These are phyloP conservation scores for Centropyge bicolor DNA, from an alignment of 2,797 vertebrate genomes.

Conservation along the genomic window DNA sequence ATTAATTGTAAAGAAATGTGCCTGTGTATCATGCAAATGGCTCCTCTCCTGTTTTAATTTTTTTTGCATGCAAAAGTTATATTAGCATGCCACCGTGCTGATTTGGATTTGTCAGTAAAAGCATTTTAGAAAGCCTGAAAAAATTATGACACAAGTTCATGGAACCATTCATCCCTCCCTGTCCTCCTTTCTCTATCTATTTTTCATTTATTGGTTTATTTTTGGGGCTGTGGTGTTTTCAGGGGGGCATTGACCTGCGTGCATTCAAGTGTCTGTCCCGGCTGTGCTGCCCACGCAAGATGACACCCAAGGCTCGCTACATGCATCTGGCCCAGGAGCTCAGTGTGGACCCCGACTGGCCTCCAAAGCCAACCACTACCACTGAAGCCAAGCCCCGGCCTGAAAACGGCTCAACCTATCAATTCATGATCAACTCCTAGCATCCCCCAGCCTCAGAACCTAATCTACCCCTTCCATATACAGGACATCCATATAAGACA, in stretches of 20 bases:
- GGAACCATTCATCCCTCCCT: not conserved
- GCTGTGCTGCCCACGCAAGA: conserved; percentile 84
- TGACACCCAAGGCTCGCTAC: conserved; percentile 93
- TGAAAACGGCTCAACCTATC: conserved; percentile 88
- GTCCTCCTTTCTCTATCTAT: conserved; percentile 15
- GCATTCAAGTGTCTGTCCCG: conserved; percentile 83
- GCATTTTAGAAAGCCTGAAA: not conserved
- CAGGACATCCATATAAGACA: not conserved
- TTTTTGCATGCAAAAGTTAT: conserved; percentile 55
- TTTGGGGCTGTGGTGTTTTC: conserved; percentile 55
- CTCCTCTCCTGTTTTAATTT: conserved; percentile 9
- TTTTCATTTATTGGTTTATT: conserved; percentile 31
- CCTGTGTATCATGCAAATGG: not conserved
- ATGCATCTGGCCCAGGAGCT: conserved; percentile 98
- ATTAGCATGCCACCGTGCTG: conserved; percentile 25
- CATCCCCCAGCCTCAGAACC: conserved; percentile 45
- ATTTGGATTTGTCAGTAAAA: conserved; percentile 16
- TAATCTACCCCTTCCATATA: conserved; percentile 16
- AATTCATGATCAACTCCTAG: conserved; percentile 89
- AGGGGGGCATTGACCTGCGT: conserved; percentile 86
- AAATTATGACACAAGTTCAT: not conserved
- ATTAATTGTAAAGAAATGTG: conserved; percentile 17
- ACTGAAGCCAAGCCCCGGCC: conserved; percentile 92
- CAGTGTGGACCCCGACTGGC: conserved; percentile 96
- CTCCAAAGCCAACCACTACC: conserved; percentile 96